phyloP scores from a whole-genome alignment of 2,888 invertebrate species.

The Griposia aprilina region DNA sequence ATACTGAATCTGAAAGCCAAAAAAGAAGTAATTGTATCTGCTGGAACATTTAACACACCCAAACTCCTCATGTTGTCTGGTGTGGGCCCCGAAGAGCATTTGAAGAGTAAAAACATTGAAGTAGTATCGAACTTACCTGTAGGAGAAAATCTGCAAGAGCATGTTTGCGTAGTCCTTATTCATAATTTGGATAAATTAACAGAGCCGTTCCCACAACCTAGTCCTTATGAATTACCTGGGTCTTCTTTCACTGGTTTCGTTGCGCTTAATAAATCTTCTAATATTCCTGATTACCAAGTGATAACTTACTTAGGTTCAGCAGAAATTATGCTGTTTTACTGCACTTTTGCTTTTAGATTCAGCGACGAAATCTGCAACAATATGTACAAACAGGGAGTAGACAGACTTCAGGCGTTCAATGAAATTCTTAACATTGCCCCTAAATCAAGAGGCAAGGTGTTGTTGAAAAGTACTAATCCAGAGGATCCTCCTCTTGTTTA shows the following conservation, averaged over 20 bases:
- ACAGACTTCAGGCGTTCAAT: conserved; percentile 61
- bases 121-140: conserved; percentile 73
- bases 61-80: conserved; percentile 76
- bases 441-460: conserved; percentile 80
- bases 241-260: conserved; percentile 67
- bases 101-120: conserved; percentile 69
- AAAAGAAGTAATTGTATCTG: conserved; percentile 74
- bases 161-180: conserved; percentile 57
- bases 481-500: conserved; percentile 66
- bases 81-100: conserved; percentile 72
- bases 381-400: conserved; percentile 54
- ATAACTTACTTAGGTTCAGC: conserved; percentile 56
- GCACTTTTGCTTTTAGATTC: conserved; percentile 88
- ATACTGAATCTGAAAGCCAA: conserved; percentile 63
- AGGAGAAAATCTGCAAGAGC: conserved; percentile 75
- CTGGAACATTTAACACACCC: conserved; percentile 73
- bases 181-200: conserved; percentile 76
- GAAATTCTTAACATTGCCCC: conserved; percentile 68
- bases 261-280: conserved; percentile 61
- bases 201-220: conserved; percentile 74
- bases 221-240: conserved; percentile 59
- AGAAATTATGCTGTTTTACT: conserved; percentile 65
- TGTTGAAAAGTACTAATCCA: conserved; percentile 66
- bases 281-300: conserved; percentile 67
- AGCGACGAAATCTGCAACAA: conserved; percentile 72